Evolutionary conservation across 1,140 invertebrate species (phyloP).

Genomic region (Aleiodes sp.): DNA sequence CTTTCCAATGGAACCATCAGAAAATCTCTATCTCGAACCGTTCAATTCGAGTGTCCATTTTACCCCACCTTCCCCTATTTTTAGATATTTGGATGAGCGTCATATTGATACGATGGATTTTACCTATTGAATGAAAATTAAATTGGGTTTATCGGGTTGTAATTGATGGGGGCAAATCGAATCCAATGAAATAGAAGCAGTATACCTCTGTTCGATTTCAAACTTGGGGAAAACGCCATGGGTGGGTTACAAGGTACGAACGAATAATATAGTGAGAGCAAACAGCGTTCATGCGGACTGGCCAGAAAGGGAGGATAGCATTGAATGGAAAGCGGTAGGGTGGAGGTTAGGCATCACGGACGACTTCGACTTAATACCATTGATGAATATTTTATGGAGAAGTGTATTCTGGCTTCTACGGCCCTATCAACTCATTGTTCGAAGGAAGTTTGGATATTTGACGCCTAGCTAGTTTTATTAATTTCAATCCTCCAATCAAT

Average conservation of each 20-base stretch:
- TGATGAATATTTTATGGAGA: constrained; percentile 13
- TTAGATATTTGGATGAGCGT: too few species aligned
- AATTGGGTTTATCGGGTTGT: background rate
- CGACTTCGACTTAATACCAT: background rate
- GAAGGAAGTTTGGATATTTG: too few species aligned
- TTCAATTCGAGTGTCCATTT: too few species aligned
- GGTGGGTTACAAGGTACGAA: background rate
- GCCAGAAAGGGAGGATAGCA: background rate
- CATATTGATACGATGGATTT: background rate
- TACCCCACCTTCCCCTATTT: too few species aligned
- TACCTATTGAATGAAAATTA: background rate
- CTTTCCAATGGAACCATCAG: too few species aligned
- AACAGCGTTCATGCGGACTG: background rate
- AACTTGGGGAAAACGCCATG: too few species aligned
- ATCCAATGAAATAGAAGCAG: background rate
- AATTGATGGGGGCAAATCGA: background rate
- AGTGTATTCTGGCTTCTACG: background rate
- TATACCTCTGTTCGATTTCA: background rate
- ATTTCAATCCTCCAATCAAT: too few species aligned
- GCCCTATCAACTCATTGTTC: background rate
- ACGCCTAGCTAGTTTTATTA: too few species aligned
- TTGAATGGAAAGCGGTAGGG: background rate
- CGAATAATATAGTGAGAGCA: background rate
- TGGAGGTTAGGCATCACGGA: background rate
- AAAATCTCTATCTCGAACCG: too few species aligned